A percentile compares a stretch with the other conserved stretches of the same genome.
These are phyloP conservation scores for Aporophyla nigra DNA, from an alignment of 2,888 invertebrate genomes.

Conservation along the genomic window DNA sequence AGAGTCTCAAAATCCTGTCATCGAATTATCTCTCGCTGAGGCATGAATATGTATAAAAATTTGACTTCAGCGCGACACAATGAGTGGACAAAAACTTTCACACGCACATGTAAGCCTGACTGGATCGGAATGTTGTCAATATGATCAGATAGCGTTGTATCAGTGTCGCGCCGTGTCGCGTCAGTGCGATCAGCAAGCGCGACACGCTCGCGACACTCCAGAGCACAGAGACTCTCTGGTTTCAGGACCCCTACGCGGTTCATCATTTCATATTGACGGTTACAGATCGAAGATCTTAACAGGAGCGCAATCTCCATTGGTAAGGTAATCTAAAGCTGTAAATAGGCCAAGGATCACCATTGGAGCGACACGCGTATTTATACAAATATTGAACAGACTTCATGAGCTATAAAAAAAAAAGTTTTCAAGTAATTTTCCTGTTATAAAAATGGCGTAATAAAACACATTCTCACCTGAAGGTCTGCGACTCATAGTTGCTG, in stretches of 20 bases:
- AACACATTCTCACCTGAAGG: constrained; percentile 92
- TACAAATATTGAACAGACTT: no score
- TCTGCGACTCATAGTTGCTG: constrained; percentile 99
- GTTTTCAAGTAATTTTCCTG: not conserved
- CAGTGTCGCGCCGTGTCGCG: constrained; percentile 68
- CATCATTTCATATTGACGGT: constrained; percentile 76
- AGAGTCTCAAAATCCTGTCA: not conserved
- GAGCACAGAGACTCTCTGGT: constrained; percentile 86
- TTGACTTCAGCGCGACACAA: not conserved
- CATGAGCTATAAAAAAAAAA: not conserved
- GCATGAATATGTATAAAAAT: no score
- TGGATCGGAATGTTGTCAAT: constrained; percentile 13
- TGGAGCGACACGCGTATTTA: no score
- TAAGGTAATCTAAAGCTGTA: not conserved
- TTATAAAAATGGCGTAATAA: no score
- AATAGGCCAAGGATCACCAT: not conserved
- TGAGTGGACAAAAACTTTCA: not conserved
- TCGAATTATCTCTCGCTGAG: not conserved
- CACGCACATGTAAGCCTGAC: not conserved
- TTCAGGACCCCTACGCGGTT: constrained; percentile 90
- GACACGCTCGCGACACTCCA: constrained; percentile 74
- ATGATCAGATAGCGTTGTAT: constrained; percentile 84
- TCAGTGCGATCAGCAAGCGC: constrained; percentile 76
- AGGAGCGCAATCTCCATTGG: not conserved
- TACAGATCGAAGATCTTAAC: not conserved